Base-by-base conservation (phyloP, 1,140 invertebrate species). In the Cylas formicarius region DNA sequence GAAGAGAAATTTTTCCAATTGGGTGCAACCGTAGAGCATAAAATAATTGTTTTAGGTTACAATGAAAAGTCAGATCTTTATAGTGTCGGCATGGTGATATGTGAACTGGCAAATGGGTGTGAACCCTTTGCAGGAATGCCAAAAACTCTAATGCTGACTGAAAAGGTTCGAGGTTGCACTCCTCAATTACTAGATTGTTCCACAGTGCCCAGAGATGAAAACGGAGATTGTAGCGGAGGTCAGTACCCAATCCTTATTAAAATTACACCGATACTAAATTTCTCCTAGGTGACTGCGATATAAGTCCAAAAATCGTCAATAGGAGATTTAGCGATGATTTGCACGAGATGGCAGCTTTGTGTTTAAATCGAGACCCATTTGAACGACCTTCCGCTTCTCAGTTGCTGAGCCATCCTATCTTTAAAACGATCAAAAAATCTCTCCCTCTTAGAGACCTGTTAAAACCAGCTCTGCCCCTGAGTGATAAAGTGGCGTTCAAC, bases 31-130 rank as follows among this genome's bases (percentile, higher is more conserved):
- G n/a, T n/a, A n/a, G n/a, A n/a, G n/a, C n/a, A n/a, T n/a, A n/a
- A n/a, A n/a, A n/a, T 40, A 2, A 10, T 29, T 22, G 40, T 55
- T 58, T 31, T 75, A 53, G 90, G 91, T 6, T 94, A 93, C 60
- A 84, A 87, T 61, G 81, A 84, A 60, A 86, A 86, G 55, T 89
- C 87, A 3, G 91, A 95, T 67, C 82, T 92, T 19, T 94, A 95
- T 58, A 93, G 89, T 52, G 51, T 93, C 33, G 91, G 91, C 22
- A 84, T 94, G 44, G 76, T 85, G 10, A 78, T 83, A 24, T 94
- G 89, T 70, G 90, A 94, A 70, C 63, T 95, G 48, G 89, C 82
- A 17, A 95, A 94, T 71, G 90, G 90, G 0, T 74, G 82, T 31
- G 82, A 87, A 56, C 90, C 90, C 1, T 95, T 89, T 70, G 74